phyloP scores from a whole-genome alignment of 2,113 vertebrate genomes.

The Pantherophis guttatus region DNA sequence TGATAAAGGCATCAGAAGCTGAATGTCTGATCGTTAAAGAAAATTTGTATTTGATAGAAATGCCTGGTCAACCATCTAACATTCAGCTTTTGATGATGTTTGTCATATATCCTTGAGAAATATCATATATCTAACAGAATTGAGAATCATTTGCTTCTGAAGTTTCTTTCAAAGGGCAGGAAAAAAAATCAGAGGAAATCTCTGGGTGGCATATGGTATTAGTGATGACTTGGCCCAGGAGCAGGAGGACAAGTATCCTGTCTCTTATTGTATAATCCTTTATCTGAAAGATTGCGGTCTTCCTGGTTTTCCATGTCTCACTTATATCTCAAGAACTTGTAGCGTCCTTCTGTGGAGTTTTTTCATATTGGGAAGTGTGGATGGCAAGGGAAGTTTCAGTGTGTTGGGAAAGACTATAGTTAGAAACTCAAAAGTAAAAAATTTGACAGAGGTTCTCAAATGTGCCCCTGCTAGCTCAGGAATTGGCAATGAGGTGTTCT shows the following conservation, averaged over 20 bases:
- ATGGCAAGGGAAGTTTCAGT: background rate
- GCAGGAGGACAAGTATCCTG: background rate
- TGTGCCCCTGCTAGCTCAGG: background rate
- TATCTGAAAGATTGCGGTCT: background rate
- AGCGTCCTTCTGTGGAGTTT: background rate
- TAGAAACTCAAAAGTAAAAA: background rate
- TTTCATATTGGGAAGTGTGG: background rate
- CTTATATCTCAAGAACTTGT: background rate
- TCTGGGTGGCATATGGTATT: background rate
- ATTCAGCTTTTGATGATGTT: background rate
- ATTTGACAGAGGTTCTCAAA: background rate
- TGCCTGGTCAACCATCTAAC: background rate
- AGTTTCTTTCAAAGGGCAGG: background rate
- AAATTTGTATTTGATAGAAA: background rate
- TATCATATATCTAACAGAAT: background rate
- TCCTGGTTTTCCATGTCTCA: background rate
- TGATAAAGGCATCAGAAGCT: background rate
- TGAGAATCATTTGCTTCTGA: background rate
- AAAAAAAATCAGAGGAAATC: background rate
- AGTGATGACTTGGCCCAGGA: background rate
- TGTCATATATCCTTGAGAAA: background rate
- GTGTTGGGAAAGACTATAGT: background rate
- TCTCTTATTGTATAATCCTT: background rate
- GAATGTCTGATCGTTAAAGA: background rate
- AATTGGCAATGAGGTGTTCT: background rate